Conservation (phyloP, 2,888 invertebrate genomes). For the Alloplasta piceator region DNA sequence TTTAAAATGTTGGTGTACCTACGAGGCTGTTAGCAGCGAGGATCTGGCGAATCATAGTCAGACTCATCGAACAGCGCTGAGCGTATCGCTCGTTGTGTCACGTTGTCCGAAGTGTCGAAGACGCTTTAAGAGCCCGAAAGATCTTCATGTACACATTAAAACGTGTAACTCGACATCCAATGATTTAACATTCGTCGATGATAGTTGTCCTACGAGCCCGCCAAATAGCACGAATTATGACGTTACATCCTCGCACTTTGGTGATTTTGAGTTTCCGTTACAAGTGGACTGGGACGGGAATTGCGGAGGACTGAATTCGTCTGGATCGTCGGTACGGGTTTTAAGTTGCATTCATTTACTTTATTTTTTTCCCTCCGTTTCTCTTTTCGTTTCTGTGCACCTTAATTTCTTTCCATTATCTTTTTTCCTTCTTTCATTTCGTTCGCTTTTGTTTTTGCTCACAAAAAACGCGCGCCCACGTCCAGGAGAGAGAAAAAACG, state of each 20-base stretch:
- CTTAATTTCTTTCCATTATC: slow-evolving; percentile 27
- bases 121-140: slow-evolving; percentile 93
- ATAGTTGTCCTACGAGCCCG: slow-evolving; percentile 71
- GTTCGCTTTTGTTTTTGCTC: slow-evolving; percentile 1
- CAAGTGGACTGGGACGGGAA: slow-evolving; percentile 80
- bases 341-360: slow-evolving; percentile 64
- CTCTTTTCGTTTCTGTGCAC: slow-evolving; percentile 27
- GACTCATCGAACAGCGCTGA: slow-evolving; percentile 80
- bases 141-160: slow-evolving; percentile 90
- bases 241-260: slow-evolving; percentile 73
- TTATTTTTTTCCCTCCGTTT: slow-evolving; percentile 18
- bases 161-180: slow-evolving; percentile 84
- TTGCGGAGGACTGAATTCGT: slow-evolving; percentile 77
- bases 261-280: slow-evolving; percentile 78
- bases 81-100: slow-evolving; percentile 87
- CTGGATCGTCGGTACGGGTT: slow-evolving; percentile 79
- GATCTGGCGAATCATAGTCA: slow-evolving; percentile 79
- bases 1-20: slow-evolving; percentile 82
- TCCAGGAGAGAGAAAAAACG: slow-evolving; percentile 36
- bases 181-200: slow-evolving; percentile 69
- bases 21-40: slow-evolving; percentile 78
- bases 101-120: slow-evolving; percentile 94
- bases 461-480: slow-evolving; percentile 35
- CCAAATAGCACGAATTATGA: slow-evolving; percentile 74
- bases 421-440: slow-evolving; percentile 32